Evolutionary conservation across 1,140 invertebrate species (phyloP).

Genomic region (Ceratosolen fusciceps): DNA sequence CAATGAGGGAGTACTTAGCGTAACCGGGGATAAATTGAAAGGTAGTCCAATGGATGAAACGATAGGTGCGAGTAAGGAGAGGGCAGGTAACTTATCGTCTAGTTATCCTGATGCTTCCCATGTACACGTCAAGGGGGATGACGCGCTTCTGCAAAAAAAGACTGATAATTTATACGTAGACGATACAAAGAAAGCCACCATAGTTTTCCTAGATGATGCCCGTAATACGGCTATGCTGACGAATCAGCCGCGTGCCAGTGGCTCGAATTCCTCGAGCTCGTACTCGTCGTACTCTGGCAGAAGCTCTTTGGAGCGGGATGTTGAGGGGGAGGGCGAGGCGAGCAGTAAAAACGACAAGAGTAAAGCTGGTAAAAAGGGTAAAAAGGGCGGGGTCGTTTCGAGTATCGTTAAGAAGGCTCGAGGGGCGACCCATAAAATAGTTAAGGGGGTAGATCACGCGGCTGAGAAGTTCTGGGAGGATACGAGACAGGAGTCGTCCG

Average conservation of each 20-base stretch:
- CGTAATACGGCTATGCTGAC: slow-evolving; percentile 8
- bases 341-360: slow-evolving; percentile 42
- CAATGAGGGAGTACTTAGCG: background rate
- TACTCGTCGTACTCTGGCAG: slow-evolving; percentile 46
- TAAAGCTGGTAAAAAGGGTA: slow-evolving; percentile 55
- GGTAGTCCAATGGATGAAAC: background rate
- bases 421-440: slow-evolving; percentile 68
- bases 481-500: slow-evolving; percentile 65
- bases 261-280: slow-evolving; percentile 41
- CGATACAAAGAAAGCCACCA: slow-evolving; percentile 50
- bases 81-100: background rate
- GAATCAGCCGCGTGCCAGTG: background rate
- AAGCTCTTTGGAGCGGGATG: slow-evolving; percentile 51
- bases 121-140: background rate
- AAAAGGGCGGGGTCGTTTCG: slow-evolving; percentile 56
- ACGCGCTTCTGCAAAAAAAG: slow-evolving; percentile 4
- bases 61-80: background rate
- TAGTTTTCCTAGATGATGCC: slow-evolving; percentile 52
- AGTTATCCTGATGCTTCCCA: background rate
- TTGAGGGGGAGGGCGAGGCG: too few species aligned
- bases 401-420: slow-evolving; percentile 59
- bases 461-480: slow-evolving; percentile 64
- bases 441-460: slow-evolving; percentile 62
- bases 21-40: background rate
- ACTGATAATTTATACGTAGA: slow-evolving; percentile 35